Evolutionary conservation across 2,113 vertebrate genomes (phyloP).

Genomic region (Nanorana parkeri): DNA sequence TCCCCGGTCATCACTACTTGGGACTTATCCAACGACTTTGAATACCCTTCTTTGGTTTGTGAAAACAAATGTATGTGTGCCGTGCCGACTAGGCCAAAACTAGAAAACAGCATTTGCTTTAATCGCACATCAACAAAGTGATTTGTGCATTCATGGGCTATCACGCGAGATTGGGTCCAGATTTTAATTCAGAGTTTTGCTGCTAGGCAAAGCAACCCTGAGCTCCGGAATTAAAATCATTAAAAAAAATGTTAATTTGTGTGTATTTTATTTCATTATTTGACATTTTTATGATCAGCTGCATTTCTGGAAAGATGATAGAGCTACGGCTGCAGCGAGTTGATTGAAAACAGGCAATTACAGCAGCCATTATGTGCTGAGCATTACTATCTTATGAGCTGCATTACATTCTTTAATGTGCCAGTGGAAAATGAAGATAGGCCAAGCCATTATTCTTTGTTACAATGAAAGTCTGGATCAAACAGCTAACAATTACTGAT

Average conservation of each 20-base stretch:
- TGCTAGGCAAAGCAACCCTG: not conserved
- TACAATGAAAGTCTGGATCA: constrained; percentile 54
- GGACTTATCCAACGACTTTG: too few relatives aligned
- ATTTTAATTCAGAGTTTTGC: constrained; percentile 23
- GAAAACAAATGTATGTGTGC: too few relatives aligned
- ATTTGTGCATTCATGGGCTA: constrained; percentile 8
- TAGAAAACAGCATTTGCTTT: not conserved
- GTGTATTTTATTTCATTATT: constrained; percentile 53
- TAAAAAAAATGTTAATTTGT: constrained; percentile 56
- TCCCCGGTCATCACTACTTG: too few relatives aligned
- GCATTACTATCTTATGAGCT: constrained; percentile 51
- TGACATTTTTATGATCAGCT: constrained; percentile 56
- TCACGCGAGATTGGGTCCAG: constrained; percentile 21
- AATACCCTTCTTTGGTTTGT: too few relatives aligned
- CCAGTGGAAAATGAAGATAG: constrained; percentile 55
- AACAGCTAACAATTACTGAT: constrained; percentile 56
- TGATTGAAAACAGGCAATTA: constrained; percentile 58
- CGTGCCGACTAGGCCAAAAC: not conserved
- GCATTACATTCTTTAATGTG: constrained; percentile 57
- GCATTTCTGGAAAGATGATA: constrained; percentile 54
- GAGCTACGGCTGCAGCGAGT: constrained; percentile 27
- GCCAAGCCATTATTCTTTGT: constrained; percentile 49
- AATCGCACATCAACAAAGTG: not conserved
- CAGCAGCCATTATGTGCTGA: constrained; percentile 44
- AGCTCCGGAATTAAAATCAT: constrained; percentile 13